Percentiles rank a stretch among this genome's conserved stretches.
Conservation (phyloP, 2,888 invertebrate genomes). For the Eupithecia vulgata region DNA sequence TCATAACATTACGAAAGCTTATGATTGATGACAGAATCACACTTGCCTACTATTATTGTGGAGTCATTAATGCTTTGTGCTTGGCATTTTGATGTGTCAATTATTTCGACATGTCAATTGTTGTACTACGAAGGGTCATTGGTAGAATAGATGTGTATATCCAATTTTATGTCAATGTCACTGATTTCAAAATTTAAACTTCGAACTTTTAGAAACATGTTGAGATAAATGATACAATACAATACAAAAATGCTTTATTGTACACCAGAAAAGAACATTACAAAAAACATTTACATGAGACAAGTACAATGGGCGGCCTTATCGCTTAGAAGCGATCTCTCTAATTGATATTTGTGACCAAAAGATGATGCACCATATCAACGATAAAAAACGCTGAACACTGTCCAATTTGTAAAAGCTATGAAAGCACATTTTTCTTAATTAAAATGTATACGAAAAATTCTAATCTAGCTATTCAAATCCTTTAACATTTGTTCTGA, state of each 20-base stretch:
- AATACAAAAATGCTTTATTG: too few relatives aligned
- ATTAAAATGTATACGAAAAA: background rate
- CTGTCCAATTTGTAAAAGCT: background rate
- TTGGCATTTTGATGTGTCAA: constrained; percentile 30
- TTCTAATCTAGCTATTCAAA: background rate
- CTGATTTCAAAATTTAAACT: constrained; percentile 8
- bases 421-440: background rate
- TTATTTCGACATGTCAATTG: constrained; percentile 27
- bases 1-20: constrained; percentile 5
- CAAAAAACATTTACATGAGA: too few relatives aligned
- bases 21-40: background rate
- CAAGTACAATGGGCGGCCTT: too few relatives aligned
- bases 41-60: constrained; percentile 5
- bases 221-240: background rate
- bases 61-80: constrained; percentile 17
- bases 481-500: background rate
- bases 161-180: constrained; percentile 14
- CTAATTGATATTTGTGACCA: background rate
- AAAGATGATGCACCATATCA: background rate
- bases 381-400: background rate
- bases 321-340: too few relatives aligned
- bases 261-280: too few relatives aligned
- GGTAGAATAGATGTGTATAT: constrained; percentile 19
- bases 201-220: background rate
- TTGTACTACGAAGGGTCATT: constrained; percentile 17